Percentiles rank a stretch among this genome's conserved stretches.
phyloP scores from a whole-genome alignment of 2,797 vertebrate species.

The Poeciliopsis presidionis region DNA sequence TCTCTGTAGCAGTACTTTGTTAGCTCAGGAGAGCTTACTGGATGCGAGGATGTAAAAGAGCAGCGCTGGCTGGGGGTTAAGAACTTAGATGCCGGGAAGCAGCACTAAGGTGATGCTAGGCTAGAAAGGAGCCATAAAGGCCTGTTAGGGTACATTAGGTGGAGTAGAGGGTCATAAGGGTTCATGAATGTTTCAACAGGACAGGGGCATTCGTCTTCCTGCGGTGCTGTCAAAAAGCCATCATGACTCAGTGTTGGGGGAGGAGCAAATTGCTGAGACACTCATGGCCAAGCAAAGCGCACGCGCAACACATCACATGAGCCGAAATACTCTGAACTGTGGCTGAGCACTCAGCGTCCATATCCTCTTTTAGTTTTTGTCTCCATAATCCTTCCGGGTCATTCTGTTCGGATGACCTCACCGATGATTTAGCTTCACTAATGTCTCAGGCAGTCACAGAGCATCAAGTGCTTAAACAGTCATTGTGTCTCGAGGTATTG shows the following conservation, averaged over 20 bases:
- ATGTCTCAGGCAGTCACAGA: constrained; percentile 36
- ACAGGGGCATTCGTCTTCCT: constrained; percentile 69
- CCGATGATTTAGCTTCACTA: constrained; percentile 35
- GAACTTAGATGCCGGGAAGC: constrained; percentile 82
- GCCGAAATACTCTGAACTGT: constrained; percentile 47
- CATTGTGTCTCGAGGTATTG: constrained; percentile 18
- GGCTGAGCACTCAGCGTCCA: constrained; percentile 52
- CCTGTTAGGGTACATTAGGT: constrained; percentile 82
- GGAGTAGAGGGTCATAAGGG: constrained; percentile 77
- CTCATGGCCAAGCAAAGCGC: constrained; percentile 16
- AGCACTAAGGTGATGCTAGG: constrained; percentile 78
- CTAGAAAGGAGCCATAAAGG: constrained; percentile 78
- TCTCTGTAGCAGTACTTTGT: constrained; percentile 11
- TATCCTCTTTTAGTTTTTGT: constrained; percentile 39
- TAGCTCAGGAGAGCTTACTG: constrained; percentile 14
- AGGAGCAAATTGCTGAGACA: constrained; percentile 33
- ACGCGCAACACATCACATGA: constrained; percentile 23
- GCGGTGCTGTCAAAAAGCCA: constrained; percentile 69
- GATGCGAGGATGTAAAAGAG: constrained; percentile 57
- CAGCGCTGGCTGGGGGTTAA: constrained; percentile 70
- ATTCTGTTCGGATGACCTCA: constrained; percentile 38
- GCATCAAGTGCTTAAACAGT: constrained; percentile 73
- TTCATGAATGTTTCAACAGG: constrained; percentile 82
- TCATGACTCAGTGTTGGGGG: constrained; percentile 59
- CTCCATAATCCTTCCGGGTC: constrained; percentile 53